Evolutionary conservation across 37 sponge, comb jelly and placozoan species (phyloP).

Genomic region (Geodia barretti): DNA sequence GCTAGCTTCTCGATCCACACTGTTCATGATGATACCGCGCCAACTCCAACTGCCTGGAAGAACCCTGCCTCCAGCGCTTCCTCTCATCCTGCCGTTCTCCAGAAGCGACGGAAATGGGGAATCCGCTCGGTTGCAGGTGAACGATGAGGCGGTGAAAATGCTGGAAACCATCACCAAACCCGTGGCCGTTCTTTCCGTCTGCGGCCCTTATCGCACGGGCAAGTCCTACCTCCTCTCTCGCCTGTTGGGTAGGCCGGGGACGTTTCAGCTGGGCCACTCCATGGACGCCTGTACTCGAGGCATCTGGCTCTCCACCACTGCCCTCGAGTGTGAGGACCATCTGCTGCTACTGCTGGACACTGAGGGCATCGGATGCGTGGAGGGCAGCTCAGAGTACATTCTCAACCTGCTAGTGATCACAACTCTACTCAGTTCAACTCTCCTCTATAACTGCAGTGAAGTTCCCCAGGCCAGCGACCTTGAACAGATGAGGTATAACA

Average conservation of each 20-base stretch:
- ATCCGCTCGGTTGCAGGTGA: neutral
- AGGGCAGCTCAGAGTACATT: neutral
- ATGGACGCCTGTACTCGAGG: conserved; percentile 25
- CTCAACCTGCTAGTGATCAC: conserved; percentile 1
- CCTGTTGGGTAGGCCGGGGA: conserved; percentile 3
- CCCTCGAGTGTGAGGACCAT: conserved; percentile 24
- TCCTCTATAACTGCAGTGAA: conserved; percentile 13
- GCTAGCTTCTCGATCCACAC: neutral
- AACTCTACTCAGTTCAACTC: conserved; percentile 11
- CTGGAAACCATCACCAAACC: conserved; percentile 27
- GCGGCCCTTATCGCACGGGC: conserved; percentile 46
- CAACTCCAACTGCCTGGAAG: neutral
- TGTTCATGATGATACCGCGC: neutral
- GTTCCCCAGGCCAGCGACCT: conserved; percentile 23
- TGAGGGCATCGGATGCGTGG: neutral
- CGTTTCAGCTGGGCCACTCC: conserved; percentile 31
- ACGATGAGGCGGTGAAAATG: conserved; percentile 11
- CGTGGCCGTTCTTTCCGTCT: conserved; percentile 30
- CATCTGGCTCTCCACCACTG: conserved; percentile 37
- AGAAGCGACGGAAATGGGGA: neutral
- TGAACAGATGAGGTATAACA: conserved; percentile 18
- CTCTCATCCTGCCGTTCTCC: conserved; percentile 1
- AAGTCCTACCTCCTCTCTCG: conserved; percentile 51
- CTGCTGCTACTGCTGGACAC: conserved; percentile 20
- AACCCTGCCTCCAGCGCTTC: neutral